Base-by-base conservation (phyloP, 2,888 invertebrate species). In the Dryomyza anilis region DNA sequence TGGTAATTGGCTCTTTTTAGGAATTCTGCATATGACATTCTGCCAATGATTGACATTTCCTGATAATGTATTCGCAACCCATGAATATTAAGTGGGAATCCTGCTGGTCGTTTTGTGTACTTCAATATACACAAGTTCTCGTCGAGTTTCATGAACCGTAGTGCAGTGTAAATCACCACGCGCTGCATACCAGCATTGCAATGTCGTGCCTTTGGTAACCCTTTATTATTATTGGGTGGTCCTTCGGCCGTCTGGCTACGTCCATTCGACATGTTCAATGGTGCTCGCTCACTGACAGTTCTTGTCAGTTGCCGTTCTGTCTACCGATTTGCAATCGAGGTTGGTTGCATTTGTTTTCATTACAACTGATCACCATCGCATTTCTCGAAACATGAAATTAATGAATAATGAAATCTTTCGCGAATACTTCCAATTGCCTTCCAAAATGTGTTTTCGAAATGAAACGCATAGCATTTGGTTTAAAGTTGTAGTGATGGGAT, bases 21-120 rank as follows among this genome's bases (percentile, higher is more conserved):
- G n/a, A n/a, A n/a, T n/a, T n/a, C 19, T 36, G 21, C 6, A 21
- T 50, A 50, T 36, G 50, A 33, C 33, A 60, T 48, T 56, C 39
- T 55, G 23, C 33, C 14, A 62, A 19, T 56, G 63, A 63, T 63
- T 63, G 63, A 63, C 56, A 56, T 56, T 56, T 55, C 63, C 62
- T 53, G 46, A 45, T 55, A 30, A 43, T 19, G 27, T 29, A 16
- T 48, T 27, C 16, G 27, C 19, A 19, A 21, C 19, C 27, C 3
- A n/a, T 43, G 52, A 21, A 53, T 53, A 52, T 43, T 61, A 52
- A 53, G 29, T 53, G 23, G 5, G 16, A 19, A 14, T 8, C 30
- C 14, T 55, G 33, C 33, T 19, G n/a, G n/a, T n/a, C n/a, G n/a
- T n/a, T n/a, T n/a, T n/a, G n/a, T n/a, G n/a, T n/a, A n/a, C n/a